A percentile compares a stretch with the other conserved stretches of the same genome.
phyloP scores from a whole-genome alignment of 35 echinoderm and acorn worm genomes.

The Apostichopus californicus region DNA sequence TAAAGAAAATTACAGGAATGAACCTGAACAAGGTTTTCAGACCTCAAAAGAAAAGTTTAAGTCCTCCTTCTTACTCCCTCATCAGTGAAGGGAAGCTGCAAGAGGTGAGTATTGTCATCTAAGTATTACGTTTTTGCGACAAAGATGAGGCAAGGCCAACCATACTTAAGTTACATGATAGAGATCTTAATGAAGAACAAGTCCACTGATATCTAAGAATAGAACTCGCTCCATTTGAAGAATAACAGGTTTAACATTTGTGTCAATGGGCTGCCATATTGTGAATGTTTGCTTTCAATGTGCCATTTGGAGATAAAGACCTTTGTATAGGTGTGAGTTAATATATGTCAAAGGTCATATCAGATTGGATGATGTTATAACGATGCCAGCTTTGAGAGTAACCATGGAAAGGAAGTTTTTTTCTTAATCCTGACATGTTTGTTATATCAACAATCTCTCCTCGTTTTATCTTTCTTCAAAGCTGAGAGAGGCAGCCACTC shows the following conservation, averaged over 20 bases:
- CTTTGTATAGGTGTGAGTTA: not conserved
- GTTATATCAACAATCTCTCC: not conserved
- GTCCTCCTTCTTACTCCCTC: constrained; percentile 76
- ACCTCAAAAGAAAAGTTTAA: constrained; percentile 60
- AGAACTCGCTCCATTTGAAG: not conserved
- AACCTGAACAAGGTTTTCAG: constrained; percentile 79
- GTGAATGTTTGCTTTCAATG: not conserved
- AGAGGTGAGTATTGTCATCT: constrained; percentile 65
- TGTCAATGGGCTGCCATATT: not conserved
- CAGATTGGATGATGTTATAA: too few species aligned
- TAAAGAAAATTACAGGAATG: constrained; percentile 92
- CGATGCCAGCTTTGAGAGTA: too few species aligned
- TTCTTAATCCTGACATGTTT: too few species aligned
- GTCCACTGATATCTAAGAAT: not conserved
- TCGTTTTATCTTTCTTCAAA: constrained; percentile 23
- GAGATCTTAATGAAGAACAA: not conserved
- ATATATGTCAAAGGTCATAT: not conserved
- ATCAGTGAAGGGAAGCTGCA: constrained; percentile 79
- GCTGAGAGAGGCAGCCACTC: constrained; percentile 68
- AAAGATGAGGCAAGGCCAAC: not conserved
- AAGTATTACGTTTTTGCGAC: not conserved
- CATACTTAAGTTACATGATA: not conserved
- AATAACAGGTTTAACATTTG: not conserved
- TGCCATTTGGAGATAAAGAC: not conserved
- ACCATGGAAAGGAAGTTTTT: too few species aligned